phyloP scores from a whole-genome alignment of 2,888 invertebrate genomes.

The Caenorhabditis plicata region DNA sequence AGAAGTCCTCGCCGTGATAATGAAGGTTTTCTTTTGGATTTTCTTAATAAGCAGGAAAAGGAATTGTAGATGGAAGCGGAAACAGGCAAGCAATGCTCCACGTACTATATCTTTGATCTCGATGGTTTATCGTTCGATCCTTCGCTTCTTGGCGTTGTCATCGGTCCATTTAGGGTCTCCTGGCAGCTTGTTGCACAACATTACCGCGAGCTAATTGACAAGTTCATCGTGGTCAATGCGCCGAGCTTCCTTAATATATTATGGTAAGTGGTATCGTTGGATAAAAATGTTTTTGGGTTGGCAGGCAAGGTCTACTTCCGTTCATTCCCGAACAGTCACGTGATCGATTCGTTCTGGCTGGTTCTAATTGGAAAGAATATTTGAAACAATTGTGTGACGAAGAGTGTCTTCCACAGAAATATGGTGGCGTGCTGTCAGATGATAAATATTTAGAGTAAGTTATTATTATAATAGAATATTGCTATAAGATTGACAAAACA shows the following conservation, averaged over 20 bases:
- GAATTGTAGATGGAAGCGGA: conserved; percentile 69
- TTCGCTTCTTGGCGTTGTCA: conserved; percentile 32
- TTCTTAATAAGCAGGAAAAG: conserved; percentile 67
- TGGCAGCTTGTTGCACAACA: conserved; percentile 48
- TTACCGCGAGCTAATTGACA: conserved; percentile 50
- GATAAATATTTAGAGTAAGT: conserved; percentile 11
- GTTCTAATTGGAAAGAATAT: conserved; percentile 40
- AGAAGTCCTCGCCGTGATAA: conserved; percentile 30
- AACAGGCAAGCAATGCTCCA: conserved; percentile 36
- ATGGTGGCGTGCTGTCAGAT: conserved; percentile 48
- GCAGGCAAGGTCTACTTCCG: conserved; percentile 31
- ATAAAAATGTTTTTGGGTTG: background rate
- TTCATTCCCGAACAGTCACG: conserved; percentile 43
- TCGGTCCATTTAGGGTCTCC: conserved; percentile 47
- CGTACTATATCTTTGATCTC: conserved; percentile 49
- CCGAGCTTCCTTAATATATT: conserved; percentile 48
- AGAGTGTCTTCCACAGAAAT: conserved; percentile 47
- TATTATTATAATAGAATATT: background rate
- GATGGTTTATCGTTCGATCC: conserved; percentile 47
- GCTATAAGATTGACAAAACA: background rate
- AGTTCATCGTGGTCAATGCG: conserved; percentile 49
- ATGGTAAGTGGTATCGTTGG: conserved; percentile 13
- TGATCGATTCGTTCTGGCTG: conserved; percentile 34
- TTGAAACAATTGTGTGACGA: conserved; percentile 35
- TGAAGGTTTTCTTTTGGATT: conserved; percentile 28